Percentiles rank a stretch among this genome's conserved stretches.
phyloP scores from a whole-genome alignment of 2,113 vertebrate species.

The Ardeotis arabs region DNA sequence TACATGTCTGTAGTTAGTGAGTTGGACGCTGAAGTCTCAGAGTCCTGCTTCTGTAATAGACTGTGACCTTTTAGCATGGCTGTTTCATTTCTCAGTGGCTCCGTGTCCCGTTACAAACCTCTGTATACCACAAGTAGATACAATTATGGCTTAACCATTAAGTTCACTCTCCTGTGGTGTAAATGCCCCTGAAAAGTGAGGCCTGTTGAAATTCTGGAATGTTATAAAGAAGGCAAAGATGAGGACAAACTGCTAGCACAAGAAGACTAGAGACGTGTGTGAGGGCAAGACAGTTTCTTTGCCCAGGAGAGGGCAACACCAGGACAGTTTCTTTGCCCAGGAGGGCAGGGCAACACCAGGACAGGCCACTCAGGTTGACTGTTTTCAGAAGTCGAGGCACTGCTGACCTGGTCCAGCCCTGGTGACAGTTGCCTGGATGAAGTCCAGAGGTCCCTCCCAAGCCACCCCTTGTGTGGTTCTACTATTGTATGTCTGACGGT shows the following conservation, averaged over 20 bases:
- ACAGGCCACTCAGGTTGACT: neutral
- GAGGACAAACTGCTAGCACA: neutral
- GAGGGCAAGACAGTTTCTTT: neutral
- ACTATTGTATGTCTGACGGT: neutral
- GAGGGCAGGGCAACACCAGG: neutral
- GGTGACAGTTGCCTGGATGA: neutral
- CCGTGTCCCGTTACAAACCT: neutral
- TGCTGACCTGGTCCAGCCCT: neutral
- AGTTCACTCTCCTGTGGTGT: neutral
- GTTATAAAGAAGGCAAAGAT: neutral
- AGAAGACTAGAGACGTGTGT: neutral
- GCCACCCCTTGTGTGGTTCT: neutral
- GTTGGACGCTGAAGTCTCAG: neutral
- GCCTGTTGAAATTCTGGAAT: neutral
- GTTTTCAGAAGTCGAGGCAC: neutral
- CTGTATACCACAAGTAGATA: neutral
- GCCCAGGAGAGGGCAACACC: neutral
- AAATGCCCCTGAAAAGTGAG: neutral
- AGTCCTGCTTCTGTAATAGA: neutral
- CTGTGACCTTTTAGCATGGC: neutral
- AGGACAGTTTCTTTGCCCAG: neutral
- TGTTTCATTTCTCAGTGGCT: neutral
- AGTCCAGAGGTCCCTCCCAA: neutral
- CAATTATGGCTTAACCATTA: neutral
- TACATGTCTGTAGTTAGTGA: neutral